Evolutionary conservation across 2,113 vertebrate genomes (phyloP).

Genomic region (Lucifuga dentata): DNA sequence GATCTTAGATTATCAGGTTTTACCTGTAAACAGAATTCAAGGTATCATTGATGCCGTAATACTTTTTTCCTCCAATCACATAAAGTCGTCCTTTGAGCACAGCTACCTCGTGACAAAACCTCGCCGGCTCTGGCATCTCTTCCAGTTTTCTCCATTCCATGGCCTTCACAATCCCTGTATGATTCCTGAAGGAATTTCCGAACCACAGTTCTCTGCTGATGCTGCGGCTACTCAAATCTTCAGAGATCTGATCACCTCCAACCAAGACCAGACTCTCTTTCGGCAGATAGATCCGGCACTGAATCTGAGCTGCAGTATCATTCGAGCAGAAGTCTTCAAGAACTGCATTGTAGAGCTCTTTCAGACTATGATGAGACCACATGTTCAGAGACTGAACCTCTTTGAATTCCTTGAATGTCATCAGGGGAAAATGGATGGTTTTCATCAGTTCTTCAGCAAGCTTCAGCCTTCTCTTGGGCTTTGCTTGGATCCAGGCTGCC

Average conservation of each 20-base stretch:
- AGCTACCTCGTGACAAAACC: constrained; percentile 86
- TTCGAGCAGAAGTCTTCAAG: constrained; percentile 64
- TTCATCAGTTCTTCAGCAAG: constrained; percentile 82
- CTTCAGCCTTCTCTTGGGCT: constrained; percentile 72
- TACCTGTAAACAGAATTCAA: constrained; percentile 88
- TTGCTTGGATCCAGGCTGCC: constrained; percentile 85
- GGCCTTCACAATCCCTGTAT: constrained; percentile 84
- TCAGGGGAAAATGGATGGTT: constrained; percentile 87
- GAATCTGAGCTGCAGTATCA: constrained; percentile 54
- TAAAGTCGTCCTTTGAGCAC: constrained; percentile 85
- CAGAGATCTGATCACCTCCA: constrained; percentile 86
- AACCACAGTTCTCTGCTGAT: constrained; percentile 89
- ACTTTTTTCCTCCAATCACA: constrained; percentile 89
- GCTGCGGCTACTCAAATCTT: constrained; percentile 79
- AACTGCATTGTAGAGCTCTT: constrained; percentile 60
- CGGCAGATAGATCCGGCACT: constrained; percentile 83
- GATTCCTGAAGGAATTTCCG: constrained; percentile 85
- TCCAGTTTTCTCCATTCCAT: constrained; percentile 89
- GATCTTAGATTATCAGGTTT: background rate
- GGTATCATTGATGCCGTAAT: constrained; percentile 84
- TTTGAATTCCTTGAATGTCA: constrained; percentile 89
- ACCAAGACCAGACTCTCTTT: constrained; percentile 87
- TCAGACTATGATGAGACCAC: constrained; percentile 58
- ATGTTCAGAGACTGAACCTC: constrained; percentile 80
- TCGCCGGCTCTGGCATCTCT: constrained; percentile 83